Evolutionary conservation across 2,113 vertebrate genomes (phyloP).

Genomic region (Circaetus gallicus): DNA sequence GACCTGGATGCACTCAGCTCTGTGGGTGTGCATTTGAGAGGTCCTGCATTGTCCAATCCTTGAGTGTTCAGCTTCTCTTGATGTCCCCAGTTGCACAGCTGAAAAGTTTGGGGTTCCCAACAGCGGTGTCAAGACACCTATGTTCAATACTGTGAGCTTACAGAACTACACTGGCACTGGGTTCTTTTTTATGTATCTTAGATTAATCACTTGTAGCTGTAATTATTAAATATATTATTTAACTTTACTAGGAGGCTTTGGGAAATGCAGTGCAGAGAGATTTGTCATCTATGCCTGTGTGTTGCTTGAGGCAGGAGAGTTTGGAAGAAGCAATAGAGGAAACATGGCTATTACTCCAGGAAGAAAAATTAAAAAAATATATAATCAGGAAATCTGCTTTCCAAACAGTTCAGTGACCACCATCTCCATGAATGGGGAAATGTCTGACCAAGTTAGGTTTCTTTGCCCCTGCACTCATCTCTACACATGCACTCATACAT

Average conservation of each 20-base stretch:
- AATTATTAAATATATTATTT: background rate
- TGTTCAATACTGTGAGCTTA: background rate
- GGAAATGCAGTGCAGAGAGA: background rate
- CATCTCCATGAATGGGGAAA: background rate
- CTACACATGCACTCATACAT: background rate
- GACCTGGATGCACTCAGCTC: background rate
- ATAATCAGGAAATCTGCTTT: background rate
- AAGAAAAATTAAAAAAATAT: background rate
- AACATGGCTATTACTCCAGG: background rate
- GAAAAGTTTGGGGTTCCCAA: background rate
- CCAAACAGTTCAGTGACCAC: background rate
- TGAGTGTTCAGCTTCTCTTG: background rate
- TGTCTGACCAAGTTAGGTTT: background rate
- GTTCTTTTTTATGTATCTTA: background rate
- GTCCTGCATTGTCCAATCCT: too few relatives aligned
- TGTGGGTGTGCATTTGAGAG: background rate
- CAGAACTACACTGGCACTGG: background rate
- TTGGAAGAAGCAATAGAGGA: background rate
- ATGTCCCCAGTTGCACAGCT: background rate
- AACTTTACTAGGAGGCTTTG: background rate
- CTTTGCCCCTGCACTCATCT: background rate
- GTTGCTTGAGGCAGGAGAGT: background rate
- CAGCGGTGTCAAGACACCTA: background rate
- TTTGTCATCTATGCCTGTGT: background rate
- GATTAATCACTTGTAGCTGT: background rate